A percentile compares a stretch with the other conserved stretches of the same genome.
Conservation (phyloP, 2,113 vertebrate genomes). For the Choloepus hoffmanni region DNA sequence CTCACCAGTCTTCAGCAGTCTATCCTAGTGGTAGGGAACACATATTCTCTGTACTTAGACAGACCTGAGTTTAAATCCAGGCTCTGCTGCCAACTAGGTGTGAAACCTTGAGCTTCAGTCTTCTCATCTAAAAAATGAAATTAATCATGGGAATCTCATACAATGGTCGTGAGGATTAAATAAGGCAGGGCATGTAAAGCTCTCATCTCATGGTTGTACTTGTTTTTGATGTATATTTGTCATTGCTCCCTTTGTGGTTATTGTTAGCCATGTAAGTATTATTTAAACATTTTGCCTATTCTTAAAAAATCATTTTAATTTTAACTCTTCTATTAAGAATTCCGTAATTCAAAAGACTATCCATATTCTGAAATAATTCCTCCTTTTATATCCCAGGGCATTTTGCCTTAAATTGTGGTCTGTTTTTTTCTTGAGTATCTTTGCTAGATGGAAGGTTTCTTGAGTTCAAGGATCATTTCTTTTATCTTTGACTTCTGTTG, state of each 20-base stretch:
- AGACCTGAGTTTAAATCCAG: no score
- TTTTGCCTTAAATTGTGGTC: background rate
- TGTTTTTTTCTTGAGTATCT: background rate
- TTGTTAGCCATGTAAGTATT: background rate
- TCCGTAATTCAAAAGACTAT: background rate
- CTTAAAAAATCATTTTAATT: background rate
- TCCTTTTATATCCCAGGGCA: background rate
- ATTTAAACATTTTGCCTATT: background rate
- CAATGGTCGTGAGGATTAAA: background rate
- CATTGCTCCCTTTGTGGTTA: background rate
- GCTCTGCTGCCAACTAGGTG: no score
- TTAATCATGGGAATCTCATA: background rate
- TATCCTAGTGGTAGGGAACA: background rate
- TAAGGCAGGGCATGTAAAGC: background rate
- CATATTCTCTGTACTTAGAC: no score
- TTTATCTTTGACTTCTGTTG: background rate
- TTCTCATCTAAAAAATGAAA: constrained; percentile 23
- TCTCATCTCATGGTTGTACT: background rate
- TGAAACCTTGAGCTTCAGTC: no score
- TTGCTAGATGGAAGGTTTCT: constrained; percentile 5
- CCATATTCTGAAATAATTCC: constrained; percentile 5
- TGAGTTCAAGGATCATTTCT: background rate
- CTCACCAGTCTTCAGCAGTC: background rate
- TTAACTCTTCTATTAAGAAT: background rate
- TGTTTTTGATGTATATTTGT: constrained; percentile 1